These are phyloP conservation scores for Calycopis cecrops DNA, from an alignment of 1,140 invertebrate genomes.

Conservation along the genomic window DNA sequence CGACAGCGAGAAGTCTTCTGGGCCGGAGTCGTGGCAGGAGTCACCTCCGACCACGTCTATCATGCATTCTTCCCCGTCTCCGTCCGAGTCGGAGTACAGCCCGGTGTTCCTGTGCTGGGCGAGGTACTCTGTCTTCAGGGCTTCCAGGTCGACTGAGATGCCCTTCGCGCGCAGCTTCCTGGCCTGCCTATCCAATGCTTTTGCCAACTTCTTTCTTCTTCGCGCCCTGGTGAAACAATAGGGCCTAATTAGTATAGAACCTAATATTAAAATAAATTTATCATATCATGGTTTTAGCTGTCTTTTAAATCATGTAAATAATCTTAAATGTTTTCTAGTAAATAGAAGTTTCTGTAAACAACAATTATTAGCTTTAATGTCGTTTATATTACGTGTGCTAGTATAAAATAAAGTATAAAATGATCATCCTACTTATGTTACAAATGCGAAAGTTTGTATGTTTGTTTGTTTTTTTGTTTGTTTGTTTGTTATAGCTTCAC, in stretches of 20 bases:
- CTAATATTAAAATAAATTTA: slow-evolving; percentile 33
- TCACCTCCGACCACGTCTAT: slow-evolving; percentile 85
- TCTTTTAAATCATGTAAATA: too few relatives aligned
- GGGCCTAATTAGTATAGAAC: slow-evolving; percentile 71
- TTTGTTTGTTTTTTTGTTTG: too few relatives aligned
- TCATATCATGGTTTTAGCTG: too few relatives aligned
- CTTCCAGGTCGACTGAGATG: slow-evolving; percentile 90
- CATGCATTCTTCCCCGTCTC: slow-evolving; percentile 81
- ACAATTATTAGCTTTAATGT: too few relatives aligned
- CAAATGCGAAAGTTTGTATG: too few relatives aligned
- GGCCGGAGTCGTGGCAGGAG: slow-evolving; percentile 77
- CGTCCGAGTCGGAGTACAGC: slow-evolving; percentile 81
- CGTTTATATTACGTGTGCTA: too few relatives aligned
- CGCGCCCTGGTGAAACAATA: slow-evolving; percentile 80
- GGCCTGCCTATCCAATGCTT: slow-evolving; percentile 94
- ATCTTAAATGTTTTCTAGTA: neutral
- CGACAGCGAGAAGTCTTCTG: slow-evolving; percentile 73
- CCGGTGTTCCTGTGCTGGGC: slow-evolving; percentile 79
- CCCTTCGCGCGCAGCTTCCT: slow-evolving; percentile 92
- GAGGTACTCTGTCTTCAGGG: slow-evolving; percentile 88
- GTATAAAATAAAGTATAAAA: too few relatives aligned
- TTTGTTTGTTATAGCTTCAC: too few relatives aligned
- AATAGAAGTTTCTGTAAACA: neutral
- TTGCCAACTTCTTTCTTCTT: slow-evolving; percentile 92
- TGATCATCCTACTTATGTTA: too few relatives aligned